phyloP scores from a whole-genome alignment of 2,113 vertebrate genomes.

The Montifringilla adamsi region DNA sequence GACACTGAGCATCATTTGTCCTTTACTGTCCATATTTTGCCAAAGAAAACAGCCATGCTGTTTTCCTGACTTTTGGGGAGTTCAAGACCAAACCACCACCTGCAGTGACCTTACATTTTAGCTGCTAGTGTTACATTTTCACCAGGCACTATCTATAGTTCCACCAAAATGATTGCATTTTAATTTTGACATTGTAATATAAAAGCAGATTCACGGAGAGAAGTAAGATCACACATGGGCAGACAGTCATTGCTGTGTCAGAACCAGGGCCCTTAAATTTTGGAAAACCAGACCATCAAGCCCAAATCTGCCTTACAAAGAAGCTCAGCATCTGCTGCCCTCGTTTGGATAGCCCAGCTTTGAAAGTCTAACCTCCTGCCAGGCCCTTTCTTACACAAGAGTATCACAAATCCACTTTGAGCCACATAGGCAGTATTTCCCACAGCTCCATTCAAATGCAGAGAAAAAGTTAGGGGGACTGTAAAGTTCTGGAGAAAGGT shows the following conservation, averaged over 20 bases:
- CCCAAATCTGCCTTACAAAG: not conserved
- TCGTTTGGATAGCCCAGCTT: not conserved
- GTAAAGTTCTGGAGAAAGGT: not conserved
- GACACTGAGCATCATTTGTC: not conserved
- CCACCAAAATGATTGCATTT: not conserved
- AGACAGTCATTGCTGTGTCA: not conserved
- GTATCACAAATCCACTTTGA: not conserved
- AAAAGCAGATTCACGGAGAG: not conserved
- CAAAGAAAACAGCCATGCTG: not conserved
- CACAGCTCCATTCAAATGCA: not conserved
- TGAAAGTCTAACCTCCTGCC: not conserved
- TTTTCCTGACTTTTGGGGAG: not conserved
- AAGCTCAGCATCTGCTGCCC: not conserved
- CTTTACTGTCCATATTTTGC: not conserved
- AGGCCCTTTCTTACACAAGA: not conserved
- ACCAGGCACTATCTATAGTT: not conserved
- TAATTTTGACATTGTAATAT: not conserved
- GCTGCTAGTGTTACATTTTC: not conserved
- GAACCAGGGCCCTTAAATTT: not conserved
- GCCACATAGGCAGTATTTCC: not conserved
- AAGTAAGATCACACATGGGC: accelerated
- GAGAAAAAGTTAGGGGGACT: not conserved
- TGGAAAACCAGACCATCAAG: not conserved
- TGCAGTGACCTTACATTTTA: not conserved
- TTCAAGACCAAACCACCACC: not conserved